phyloP scores from a whole-genome alignment of 2,113 vertebrate species.

The Callaeas wilsoni region DNA sequence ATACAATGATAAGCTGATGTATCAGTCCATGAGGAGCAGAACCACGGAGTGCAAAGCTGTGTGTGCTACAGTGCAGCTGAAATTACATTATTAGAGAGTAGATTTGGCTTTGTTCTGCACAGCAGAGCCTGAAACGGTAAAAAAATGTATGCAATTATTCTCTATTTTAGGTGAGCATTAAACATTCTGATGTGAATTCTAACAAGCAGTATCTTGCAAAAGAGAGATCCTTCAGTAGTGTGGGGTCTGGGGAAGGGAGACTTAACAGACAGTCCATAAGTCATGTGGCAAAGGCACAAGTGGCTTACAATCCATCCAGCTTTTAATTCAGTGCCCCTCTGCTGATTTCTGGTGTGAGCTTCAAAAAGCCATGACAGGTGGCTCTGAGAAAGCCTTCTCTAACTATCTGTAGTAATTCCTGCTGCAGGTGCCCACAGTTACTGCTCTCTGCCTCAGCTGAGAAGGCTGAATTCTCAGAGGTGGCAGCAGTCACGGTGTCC shows the following conservation, averaged over 20 bases:
- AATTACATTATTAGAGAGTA: not conserved
- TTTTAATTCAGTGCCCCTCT: not conserved
- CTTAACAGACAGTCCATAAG: not conserved
- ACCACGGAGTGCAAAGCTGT: not conserved
- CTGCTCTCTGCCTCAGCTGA: not conserved
- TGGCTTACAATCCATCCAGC: not conserved
- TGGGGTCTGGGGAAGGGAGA: not conserved
- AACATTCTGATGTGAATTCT: not conserved
- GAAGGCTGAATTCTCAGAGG: not conserved
- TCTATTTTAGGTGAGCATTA: not conserved
- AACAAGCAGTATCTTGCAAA: not conserved
- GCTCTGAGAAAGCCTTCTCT: not conserved
- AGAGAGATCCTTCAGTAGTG: not conserved
- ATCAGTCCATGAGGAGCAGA: not conserved
- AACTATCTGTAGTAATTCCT: not conserved
- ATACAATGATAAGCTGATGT: not conserved
- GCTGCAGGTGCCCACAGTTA: not conserved
- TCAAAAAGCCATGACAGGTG: not conserved
- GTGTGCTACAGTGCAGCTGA: not conserved
- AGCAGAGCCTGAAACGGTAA: conserved; percentile 28
- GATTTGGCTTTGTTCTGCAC: not conserved
- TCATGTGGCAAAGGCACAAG: not conserved
- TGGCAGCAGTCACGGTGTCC: not conserved
- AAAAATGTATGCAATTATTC: not conserved
- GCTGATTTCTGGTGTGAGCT: not conserved